These are phyloP conservation scores for Pseudococcus jackbeardsleyi DNA, from an alignment of 2,888 invertebrate species.

Conservation along the genomic window DNA sequence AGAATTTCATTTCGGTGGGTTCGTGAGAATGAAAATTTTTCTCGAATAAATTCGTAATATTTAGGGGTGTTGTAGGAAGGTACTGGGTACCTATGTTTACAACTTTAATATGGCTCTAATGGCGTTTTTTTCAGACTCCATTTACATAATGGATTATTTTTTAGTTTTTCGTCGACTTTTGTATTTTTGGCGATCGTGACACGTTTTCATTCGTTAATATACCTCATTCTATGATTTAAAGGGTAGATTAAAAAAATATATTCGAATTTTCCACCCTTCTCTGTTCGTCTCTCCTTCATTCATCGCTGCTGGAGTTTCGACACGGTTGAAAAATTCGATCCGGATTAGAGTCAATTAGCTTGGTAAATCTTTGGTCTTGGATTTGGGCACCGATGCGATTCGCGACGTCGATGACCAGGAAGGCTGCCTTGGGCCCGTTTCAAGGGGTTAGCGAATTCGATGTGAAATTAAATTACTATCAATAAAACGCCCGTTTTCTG, in stretches of 20 bases:
- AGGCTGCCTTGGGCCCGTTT: neutral
- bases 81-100: constrained; percentile 1
- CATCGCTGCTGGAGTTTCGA: neutral
- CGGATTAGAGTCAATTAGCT: neutral
- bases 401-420: neutral
- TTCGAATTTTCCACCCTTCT: no score
- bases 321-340: neutral
- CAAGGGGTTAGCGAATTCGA: constrained; percentile 54
- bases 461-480: constrained; percentile 62
- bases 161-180: neutral
- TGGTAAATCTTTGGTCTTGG: neutral
- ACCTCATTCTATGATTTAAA: neutral
- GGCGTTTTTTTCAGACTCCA: constrained; percentile 7
- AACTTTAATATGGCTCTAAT: neutral
- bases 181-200: neutral
- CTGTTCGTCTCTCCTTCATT: neutral
- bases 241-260: neutral
- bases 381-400: neutral
- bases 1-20: no score
- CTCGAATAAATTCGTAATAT: neutral
- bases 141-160: constrained; percentile 53
- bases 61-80: neutral
- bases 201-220: neutral
- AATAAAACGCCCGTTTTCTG: constrained; percentile 63
- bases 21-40: neutral